Conservation (phyloP, 2,888 invertebrate species). For the Dinocampus coccinellae region DNA sequence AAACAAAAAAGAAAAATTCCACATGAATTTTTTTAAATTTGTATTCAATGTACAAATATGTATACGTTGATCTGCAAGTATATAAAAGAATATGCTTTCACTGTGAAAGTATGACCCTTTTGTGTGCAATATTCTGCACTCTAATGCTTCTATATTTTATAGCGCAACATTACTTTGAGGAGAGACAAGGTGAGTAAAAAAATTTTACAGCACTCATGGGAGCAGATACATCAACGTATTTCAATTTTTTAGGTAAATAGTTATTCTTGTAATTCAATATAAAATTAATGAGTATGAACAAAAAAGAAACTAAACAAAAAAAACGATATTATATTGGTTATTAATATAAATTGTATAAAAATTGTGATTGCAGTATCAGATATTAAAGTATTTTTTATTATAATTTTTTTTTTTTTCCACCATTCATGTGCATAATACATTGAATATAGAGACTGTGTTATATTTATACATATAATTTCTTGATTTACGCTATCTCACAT, state of each 20-base stretch:
- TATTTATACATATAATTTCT: too few relatives aligned
- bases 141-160: conserved; percentile 31
- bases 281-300: neutral
- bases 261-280: neutral
- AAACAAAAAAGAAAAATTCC: neutral
- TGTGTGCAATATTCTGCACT: conserved; percentile 9
- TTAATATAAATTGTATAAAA: neutral
- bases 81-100: neutral
- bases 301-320: too few relatives aligned
- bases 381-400: neutral
- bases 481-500: neutral
- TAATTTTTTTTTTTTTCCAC: too few relatives aligned
- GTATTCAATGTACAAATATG: neutral
- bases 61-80: neutral
- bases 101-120: conserved; percentile 36
- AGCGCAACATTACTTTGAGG: conserved; percentile 18
- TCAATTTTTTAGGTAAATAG: neutral
- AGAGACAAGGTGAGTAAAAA: conserved; percentile 39
- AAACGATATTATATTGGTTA: too few relatives aligned
- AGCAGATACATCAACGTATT: neutral
- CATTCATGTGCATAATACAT: too few relatives aligned
- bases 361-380: neutral
- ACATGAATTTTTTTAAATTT: neutral
- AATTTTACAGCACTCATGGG: conserved; percentile 19
- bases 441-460: neutral